Conservation (phyloP, 1,140 invertebrate genomes). For the Atta colombica region DNA sequence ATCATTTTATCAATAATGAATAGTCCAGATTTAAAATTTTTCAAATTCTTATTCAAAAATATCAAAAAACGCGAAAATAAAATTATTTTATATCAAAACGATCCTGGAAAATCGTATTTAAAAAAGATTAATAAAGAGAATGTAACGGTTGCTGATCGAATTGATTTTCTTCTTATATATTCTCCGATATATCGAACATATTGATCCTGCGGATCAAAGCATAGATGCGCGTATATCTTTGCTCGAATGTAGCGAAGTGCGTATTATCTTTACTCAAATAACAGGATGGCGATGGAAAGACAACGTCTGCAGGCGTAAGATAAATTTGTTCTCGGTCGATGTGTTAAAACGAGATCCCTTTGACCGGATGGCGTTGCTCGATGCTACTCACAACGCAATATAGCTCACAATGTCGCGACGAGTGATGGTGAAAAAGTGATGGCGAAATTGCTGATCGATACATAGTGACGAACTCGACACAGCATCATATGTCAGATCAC, state of each 20-base stretch:
- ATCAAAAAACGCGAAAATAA: neutral
- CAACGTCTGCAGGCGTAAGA: conserved; percentile 72
- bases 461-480: conserved; percentile 14
- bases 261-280: conserved; percentile 48
- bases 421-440: conserved; percentile 39
- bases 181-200: neutral
- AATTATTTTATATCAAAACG: neutral
- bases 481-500: neutral
- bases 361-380: conserved; percentile 58
- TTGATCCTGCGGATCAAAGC: conserved; percentile 15
- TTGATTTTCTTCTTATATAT: conserved; percentile 25
- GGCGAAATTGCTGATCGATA: conserved; percentile 48
- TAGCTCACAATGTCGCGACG: conserved; percentile 36
- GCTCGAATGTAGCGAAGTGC: conserved; percentile 10
- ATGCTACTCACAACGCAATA: conserved; percentile 51
- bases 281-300: conserved; percentile 68
- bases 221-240: conserved; percentile 16
- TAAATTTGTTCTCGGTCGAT: conserved; percentile 71
- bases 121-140: neutral
- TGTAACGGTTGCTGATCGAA: conserved; percentile 13
- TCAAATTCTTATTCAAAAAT: neutral
- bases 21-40: neutral
- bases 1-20: neutral
- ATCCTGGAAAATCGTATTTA: neutral
- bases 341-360: conserved; percentile 65